These are phyloP conservation scores for Protobothrops flavoviridis DNA, from an alignment of 2,113 vertebrate species.

Conservation along the genomic window DNA sequence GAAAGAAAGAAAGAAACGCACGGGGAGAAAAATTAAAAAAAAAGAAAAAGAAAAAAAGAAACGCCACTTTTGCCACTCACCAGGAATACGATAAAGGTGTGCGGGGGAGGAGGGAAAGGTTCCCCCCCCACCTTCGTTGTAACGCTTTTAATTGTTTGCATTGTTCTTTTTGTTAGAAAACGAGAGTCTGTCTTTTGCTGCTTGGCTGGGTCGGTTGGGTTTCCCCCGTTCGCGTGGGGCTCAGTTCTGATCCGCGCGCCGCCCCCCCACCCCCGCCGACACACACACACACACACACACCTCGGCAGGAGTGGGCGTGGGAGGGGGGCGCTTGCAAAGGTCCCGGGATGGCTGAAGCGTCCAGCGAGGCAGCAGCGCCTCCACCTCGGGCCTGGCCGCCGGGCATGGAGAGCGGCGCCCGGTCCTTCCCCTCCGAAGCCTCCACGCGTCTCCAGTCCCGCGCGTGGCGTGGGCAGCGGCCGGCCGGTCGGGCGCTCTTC, in stretches of 20 bases:
- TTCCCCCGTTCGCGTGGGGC: not conserved
- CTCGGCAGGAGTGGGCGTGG: not conserved
- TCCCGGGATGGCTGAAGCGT: not conserved
- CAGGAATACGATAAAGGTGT: slow-evolving; percentile 30
- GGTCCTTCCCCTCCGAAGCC: not conserved
- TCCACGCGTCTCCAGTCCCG: not conserved
- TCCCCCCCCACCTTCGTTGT: not conserved
- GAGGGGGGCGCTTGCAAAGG: not conserved
- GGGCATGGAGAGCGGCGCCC: not conserved
- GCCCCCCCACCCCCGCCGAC: not conserved
- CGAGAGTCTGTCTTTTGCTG: slow-evolving; percentile 27
- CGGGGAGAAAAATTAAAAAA: too few relatives aligned
- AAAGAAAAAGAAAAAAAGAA: not conserved
- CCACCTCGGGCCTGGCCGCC: not conserved
- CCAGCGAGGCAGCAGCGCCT: too few relatives aligned
- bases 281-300: not conserved
- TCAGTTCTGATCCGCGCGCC: not conserved
- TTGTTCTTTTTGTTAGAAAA: slow-evolving; percentile 41
- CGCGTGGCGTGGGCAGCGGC: not conserved
- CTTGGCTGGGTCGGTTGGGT: not conserved
- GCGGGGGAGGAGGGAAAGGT: too few relatives aligned
- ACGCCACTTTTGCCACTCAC: slow-evolving; percentile 28
- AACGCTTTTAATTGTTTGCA: not conserved
- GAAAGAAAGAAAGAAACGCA: not conserved
- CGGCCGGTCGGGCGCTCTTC: not conserved